Evolutionary conservation across 2,797 vertebrate species (phyloP).

Genomic region (Chloroceryle inda): DNA sequence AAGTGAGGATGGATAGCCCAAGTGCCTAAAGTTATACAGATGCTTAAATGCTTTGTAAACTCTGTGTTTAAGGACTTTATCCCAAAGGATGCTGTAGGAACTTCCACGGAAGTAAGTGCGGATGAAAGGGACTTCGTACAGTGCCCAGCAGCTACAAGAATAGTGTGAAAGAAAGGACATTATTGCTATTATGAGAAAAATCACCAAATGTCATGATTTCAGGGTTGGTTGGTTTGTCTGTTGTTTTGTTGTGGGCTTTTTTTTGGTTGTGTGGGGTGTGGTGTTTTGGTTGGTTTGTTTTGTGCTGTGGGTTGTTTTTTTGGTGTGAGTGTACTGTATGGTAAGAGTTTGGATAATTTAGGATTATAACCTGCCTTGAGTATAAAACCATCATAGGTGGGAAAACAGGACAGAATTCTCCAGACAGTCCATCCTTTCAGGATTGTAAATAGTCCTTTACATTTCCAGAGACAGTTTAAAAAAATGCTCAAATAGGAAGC

Average conservation of each 20-base stretch:
- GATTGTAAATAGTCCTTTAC: background rate
- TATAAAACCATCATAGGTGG: background rate
- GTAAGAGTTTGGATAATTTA: background rate
- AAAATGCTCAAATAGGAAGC: background rate
- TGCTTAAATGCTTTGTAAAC: constrained; percentile 56
- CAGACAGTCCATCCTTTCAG: background rate
- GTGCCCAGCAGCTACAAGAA: background rate
- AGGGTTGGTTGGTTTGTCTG: background rate
- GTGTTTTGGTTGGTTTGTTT: no score
- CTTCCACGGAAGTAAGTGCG: background rate
- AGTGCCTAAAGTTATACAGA: constrained; percentile 15
- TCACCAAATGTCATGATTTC: background rate
- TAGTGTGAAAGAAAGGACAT: background rate
- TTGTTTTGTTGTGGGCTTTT: background rate
- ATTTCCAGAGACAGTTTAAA: background rate
- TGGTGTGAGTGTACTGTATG: accelerated
- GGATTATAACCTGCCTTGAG: background rate
- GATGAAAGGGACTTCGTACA: background rate
- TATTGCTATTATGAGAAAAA: background rate
- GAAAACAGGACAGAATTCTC: background rate
- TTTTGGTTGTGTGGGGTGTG: no score
- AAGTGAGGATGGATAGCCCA: constrained; percentile 7
- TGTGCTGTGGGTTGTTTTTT: no score
- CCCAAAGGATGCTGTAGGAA: constrained; percentile 30
- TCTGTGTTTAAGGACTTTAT: background rate